A percentile compares a stretch with the other conserved stretches of the same genome.
phyloP scores from a whole-genome alignment of 2,888 invertebrate species.

The Megastigmus dorsalis region DNA sequence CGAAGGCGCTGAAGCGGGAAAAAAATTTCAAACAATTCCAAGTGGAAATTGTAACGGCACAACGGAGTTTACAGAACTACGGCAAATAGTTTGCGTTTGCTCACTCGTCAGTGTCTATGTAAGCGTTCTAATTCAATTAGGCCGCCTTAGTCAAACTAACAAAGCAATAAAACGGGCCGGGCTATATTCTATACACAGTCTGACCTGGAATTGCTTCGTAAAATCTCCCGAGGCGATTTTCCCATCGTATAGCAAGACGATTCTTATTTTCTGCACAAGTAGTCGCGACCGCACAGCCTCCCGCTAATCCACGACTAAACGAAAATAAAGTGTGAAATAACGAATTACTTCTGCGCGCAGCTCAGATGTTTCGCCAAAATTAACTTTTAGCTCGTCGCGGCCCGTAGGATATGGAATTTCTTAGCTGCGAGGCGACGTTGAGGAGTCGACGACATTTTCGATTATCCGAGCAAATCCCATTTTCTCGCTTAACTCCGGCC shows the following conservation, averaged over 20 bases:
- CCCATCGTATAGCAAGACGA: too few species aligned
- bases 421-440: neutral
- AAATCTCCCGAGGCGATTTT: neutral
- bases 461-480: constrained; percentile 11
- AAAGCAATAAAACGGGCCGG: constrained; percentile 25
- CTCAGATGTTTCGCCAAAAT: neutral
- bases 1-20: too few species aligned
- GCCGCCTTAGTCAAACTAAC: constrained; percentile 23
- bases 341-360: neutral
- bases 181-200: too few species aligned
- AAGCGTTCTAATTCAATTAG: constrained; percentile 16
- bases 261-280: neutral
- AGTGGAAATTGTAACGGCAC: too few species aligned
- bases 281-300: neutral
- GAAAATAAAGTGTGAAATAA: constrained; percentile 33
- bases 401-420: too few species aligned
- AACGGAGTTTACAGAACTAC: too few species aligned
- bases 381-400: constrained; percentile 33
- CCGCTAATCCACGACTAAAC: constrained; percentile 23
- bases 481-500: neutral
- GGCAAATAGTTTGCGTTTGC: too few species aligned
- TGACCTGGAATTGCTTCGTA: neutral
- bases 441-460: constrained; percentile 5
- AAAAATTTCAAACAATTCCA: too few species aligned
- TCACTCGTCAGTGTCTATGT: too few species aligned